Evolutionary conservation across 1,140 invertebrate species (phyloP), one percentile per base, ranked within the genome.

Genomic region (Hirudo medicinalis): DNA sequence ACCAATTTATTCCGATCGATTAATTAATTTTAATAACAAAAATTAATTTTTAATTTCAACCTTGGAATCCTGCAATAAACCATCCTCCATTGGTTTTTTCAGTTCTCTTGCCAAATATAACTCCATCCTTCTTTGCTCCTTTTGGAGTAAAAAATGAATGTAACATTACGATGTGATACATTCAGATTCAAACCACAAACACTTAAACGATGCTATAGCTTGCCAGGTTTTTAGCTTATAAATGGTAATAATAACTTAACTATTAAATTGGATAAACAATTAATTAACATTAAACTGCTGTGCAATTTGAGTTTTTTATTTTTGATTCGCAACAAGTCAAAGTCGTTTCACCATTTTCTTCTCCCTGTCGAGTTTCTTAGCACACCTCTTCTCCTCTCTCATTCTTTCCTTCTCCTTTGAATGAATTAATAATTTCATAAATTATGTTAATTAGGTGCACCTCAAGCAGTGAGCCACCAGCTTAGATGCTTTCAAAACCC

Each of bases 41-140:
- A 11, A 13, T 49, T 49, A 49, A 49, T 49, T 49, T 8, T 17
- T 49, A 0, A 49, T 49, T 49, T 17, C 43, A 17, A 49, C 43
- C 43, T 49, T 49, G 3, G 43, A 49, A 49, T 49, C 63, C 6
- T 43, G 20, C 57, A 3, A 15, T 20, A 63, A 77, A 82, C 84
- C 82, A 74, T 84, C 83, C 67, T 84, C 83, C 75, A 91, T 87
- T 2, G 92, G 92, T 81, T 92, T 91, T 77, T 90, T 87, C 69
- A 94, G 83, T 79, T 94, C 88, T 71, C 88, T 85, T 19, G 92
- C 83, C 36, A 94, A 85, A 80, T 94, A 90, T 78, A 93, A 84
- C 81, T 94, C 92, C 67, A 90, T 84, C 76, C 88, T 85, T 70
- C 90, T 84, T 79, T 91, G 89, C 76, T 92, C 90, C 82, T 82